Evolutionary conservation across 2,113 vertebrate species (phyloP).

Genomic region (Pholis gunnellus): DNA sequence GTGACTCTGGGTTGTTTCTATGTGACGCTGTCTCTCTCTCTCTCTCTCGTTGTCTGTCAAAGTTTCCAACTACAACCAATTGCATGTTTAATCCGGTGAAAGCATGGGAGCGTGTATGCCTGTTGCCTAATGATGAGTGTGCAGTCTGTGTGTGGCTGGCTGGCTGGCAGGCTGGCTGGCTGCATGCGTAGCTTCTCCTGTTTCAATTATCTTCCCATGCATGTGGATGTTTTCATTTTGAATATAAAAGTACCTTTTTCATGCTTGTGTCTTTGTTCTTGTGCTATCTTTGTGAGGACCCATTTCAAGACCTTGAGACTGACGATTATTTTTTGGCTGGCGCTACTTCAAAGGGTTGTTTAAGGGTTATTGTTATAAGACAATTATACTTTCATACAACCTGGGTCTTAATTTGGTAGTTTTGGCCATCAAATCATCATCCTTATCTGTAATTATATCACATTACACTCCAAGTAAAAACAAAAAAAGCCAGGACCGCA

Average conservation of each 20-base stretch:
- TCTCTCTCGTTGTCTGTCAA: conserved; percentile 45
- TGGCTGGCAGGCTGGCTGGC: background rate
- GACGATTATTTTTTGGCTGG: conserved; percentile 10
- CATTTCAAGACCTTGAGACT: background rate
- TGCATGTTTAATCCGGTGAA: conserved; percentile 54
- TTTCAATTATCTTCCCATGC: background rate
- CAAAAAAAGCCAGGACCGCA: background rate
- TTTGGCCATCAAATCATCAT: conserved; percentile 15
- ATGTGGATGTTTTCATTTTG: background rate
- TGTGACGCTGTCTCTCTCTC: conserved; percentile 31
- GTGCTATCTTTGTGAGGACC: conserved; percentile 1
- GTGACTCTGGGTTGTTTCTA: conserved; percentile 70
- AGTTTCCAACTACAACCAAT: conserved; percentile 67
- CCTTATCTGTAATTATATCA: background rate
- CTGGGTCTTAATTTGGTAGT: conserved; percentile 25
- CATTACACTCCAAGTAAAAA: background rate
- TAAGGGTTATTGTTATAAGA: conserved; percentile 23
- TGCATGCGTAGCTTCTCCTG: conserved; percentile 7
- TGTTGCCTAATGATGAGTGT: conserved; percentile 30
- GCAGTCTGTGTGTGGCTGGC: background rate
- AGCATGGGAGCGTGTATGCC: background rate
- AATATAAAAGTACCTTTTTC: conserved; percentile 11
- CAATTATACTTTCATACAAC: background rate
- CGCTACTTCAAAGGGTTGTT: conserved; percentile 43
- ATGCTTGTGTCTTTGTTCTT: background rate